Base-by-base conservation (phyloP, 1,140 invertebrate genomes). In the Drosophila pallidifrons region DNA sequence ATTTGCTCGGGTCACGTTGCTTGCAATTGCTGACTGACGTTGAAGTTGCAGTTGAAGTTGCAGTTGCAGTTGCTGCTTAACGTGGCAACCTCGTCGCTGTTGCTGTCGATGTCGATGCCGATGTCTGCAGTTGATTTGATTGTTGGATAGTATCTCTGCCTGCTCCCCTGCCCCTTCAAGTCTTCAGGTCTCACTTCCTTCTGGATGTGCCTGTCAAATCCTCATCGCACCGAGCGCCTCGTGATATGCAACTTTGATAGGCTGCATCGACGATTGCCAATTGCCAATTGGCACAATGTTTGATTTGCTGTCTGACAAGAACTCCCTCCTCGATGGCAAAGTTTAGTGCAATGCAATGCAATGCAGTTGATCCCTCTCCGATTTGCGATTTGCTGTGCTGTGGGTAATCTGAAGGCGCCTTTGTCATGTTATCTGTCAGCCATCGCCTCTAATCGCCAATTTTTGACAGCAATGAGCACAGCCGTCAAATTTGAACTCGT, bases 291-390 rank as follows among this genome's bases (percentile, higher is more conserved):
- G 81, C 85, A 85, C 75, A 81, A 78, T 89, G 73, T 88, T 82
- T 89, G 77, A 81, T 81, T 88, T 88, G 83, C 80, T 88, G 32
- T 38, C 52, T 89, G 85, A 81, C 83, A 64, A 75, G 63, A 38
- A n/a, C 20, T 25, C 25, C 4, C 5, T 16, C 28, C 35, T 32
- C 49, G 5, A 15, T 64, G 16, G 11, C 30, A 55, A 46, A 10
- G 20, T 32, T 52, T n/a, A 32, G 6, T 52, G 8, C 51, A 52
- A 1, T 52, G 6, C 41, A n/a, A 13, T 55, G 30, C 52, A 59
- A 28, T 46, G 45, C 57, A 54, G 55, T 68, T 60, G 28, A 15
- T 69, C 81, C 80, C 54, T 70, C 35, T 10, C 35, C 7, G 2
- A 38, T 3, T 38, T 38, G 30, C 51, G 20, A 25, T 25, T 25